Evolutionary conservation across 2,113 vertebrate genomes (phyloP).

Genomic region (Empidonax alnorum): DNA sequence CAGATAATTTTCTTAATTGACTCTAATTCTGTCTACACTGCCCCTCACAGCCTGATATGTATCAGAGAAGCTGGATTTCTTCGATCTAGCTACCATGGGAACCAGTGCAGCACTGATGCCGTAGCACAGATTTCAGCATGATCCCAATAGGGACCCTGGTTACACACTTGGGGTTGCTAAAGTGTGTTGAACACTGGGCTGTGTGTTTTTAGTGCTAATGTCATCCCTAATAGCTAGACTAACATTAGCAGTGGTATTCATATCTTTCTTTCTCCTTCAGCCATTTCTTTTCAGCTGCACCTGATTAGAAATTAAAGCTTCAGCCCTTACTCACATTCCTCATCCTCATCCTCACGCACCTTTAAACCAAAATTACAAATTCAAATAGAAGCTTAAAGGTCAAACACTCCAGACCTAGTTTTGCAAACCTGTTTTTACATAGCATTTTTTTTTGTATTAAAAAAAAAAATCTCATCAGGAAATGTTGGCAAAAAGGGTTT

Average conservation of each 20-base stretch:
- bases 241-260: background rate
- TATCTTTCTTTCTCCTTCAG: background rate
- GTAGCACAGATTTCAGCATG: background rate
- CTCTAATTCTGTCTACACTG: background rate
- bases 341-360: background rate
- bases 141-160: background rate
- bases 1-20: background rate
- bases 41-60: background rate
- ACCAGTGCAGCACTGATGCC: background rate
- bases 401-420: background rate
- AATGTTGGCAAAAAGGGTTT: slow-evolving; percentile 51
- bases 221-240: background rate
- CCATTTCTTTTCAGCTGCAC: background rate
- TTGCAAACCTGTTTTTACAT: background rate
- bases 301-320: background rate
- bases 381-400: slow-evolving; percentile 3
- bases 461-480: slow-evolving; percentile 16
- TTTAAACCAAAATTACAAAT: background rate
- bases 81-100: background rate
- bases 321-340: background rate
- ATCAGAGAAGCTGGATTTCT: slow-evolving; percentile 1
- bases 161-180: background rate
- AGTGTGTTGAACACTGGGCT: background rate
- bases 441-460: background rate
- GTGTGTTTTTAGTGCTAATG: background rate